Percentiles rank a stretch among this genome's conserved stretches.
Evolutionary conservation across 2,888 invertebrate genomes (phyloP).

Genomic region (Lasioglossum leucozonium): DNA sequence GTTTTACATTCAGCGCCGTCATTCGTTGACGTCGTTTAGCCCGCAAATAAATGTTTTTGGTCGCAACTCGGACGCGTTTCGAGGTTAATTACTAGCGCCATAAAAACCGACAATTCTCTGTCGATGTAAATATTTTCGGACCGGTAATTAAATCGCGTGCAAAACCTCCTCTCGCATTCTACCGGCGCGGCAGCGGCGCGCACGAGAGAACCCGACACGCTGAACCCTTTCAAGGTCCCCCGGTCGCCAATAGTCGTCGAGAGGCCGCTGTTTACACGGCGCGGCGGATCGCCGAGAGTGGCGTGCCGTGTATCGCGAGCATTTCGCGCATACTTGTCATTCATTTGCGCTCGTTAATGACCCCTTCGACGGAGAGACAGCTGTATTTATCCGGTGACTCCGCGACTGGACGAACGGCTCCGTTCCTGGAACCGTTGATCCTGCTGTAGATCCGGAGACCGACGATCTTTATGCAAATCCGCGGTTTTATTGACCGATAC

Average conservation of each 20-base stretch:
- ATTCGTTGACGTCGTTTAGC: too few species aligned
- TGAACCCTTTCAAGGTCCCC: conserved; percentile 22
- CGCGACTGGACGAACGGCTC: conserved; percentile 13
- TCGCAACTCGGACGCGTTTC: too few species aligned
- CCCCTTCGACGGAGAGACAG: conserved; percentile 27
- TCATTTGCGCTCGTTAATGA: conserved; percentile 43
- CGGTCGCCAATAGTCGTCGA: not conserved
- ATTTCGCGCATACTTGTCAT: conserved; percentile 37
- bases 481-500: not conserved
- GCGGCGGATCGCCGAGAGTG: not conserved
- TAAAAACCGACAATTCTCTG: not conserved
- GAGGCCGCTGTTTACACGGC: not conserved
- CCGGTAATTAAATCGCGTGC: not conserved
- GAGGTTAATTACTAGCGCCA: too few species aligned
- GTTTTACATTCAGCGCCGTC: too few species aligned
- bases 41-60: too few species aligned
- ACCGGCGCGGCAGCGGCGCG: not conserved
- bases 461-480: not conserved
- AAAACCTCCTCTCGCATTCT: not conserved
- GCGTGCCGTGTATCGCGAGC: conserved; percentile 8
- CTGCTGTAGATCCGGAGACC: not conserved
- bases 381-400: conserved; percentile 28
- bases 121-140: not conserved
- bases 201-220: conserved; percentile 3
- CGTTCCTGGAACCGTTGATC: conserved; percentile 39